Percentiles rank a stretch among this genome's conserved stretches.
Conservation (phyloP, 2,113 vertebrate genomes). For the Ceyx margarethae region DNA sequence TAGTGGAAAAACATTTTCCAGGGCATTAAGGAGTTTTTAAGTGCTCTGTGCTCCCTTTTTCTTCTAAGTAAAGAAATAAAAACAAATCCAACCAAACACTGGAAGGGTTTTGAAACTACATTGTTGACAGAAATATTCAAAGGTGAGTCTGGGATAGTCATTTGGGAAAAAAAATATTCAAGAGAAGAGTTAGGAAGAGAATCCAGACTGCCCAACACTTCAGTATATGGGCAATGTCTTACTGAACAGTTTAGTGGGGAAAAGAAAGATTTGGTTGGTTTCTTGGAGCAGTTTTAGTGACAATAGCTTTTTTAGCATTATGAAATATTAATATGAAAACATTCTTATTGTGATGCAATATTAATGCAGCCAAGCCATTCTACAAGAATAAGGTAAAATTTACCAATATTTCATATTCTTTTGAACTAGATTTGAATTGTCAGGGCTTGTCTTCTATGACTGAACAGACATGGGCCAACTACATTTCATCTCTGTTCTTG, state of each 20-base stretch:
- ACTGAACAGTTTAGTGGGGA: not conserved
- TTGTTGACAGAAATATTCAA: not conserved
- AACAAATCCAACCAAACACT: not conserved
- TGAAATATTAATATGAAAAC: not conserved
- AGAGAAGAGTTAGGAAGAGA: not conserved
- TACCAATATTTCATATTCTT: not conserved
- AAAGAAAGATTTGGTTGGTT: not conserved
- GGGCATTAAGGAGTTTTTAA: not conserved
- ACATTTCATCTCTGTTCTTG: not conserved
- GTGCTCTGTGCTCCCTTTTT: not conserved
- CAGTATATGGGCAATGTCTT: not conserved
- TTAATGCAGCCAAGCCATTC: not conserved
- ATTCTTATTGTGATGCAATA: accelerated
- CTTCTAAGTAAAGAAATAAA: not conserved
- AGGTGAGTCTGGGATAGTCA: not conserved
- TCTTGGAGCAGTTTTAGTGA: not conserved
- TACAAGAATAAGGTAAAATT: not conserved
- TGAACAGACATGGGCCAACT: not conserved
- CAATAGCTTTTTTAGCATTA: not conserved
- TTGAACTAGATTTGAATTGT: not conserved
- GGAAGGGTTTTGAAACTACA: accelerated
- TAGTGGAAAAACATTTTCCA: not conserved
- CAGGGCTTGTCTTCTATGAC: not conserved
- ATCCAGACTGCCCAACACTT: not conserved
- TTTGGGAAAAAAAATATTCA: too few species aligned